These are phyloP conservation scores for Panthera leo DNA, from an alignment of 2,113 vertebrate genomes.

Conservation along the genomic window DNA sequence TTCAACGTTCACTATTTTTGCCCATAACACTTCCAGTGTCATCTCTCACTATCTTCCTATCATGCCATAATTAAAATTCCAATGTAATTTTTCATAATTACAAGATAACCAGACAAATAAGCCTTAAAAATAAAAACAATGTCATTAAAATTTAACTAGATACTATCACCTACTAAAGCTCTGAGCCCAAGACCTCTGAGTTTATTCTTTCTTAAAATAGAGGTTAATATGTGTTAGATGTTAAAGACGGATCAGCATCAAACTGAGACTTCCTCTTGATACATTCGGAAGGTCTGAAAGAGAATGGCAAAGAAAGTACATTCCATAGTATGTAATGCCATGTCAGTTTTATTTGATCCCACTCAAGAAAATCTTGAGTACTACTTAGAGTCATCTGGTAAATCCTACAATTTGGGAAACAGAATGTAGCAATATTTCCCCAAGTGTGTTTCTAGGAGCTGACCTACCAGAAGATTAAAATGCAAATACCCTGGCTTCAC, in stretches of 20 bases:
- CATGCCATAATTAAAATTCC: neutral
- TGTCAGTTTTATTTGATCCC: neutral
- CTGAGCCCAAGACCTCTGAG: neutral
- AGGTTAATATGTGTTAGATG: neutral
- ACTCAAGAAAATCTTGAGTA: neutral
- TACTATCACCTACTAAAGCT: neutral
- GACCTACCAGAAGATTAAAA: neutral
- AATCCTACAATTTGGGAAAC: slow-evolving; percentile 20
- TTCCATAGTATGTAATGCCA: neutral
- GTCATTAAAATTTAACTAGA: neutral
- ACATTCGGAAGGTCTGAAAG: neutral
- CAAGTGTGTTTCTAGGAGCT: neutral
- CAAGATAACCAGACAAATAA: neutral
- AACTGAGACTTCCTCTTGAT: neutral
- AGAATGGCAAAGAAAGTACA: neutral
- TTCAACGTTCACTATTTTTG: neutral
- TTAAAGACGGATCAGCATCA: neutral
- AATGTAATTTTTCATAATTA: neutral
- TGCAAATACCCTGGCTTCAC: neutral
- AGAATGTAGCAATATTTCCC: neutral
- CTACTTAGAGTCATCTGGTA: neutral
- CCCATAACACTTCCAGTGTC: neutral
- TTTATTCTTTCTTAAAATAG: neutral
- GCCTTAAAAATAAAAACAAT: slow-evolving; percentile 7
- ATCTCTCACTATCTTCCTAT: neutral